A percentile compares a stretch with the other conserved stretches of the same genome.
Evolutionary conservation across 2,888 invertebrate species (phyloP).

Genomic region (Odontomyia ornata): DNA sequence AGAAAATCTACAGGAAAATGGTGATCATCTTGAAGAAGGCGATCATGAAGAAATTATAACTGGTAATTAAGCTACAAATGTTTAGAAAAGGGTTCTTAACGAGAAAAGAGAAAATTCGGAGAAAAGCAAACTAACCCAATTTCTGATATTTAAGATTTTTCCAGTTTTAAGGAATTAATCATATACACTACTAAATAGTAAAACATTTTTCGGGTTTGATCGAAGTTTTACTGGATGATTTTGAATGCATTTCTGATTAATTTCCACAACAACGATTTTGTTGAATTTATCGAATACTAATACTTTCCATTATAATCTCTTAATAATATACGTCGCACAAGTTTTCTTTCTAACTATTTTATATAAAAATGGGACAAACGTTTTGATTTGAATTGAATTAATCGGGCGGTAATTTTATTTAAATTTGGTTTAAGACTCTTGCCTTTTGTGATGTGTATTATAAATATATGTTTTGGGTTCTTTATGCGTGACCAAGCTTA

Average conservation of each 20-base stretch:
- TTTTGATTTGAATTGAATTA: conserved; percentile 11
- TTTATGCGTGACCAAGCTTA: no score
- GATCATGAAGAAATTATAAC: conserved; percentile 31
- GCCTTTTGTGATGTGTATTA: no score
- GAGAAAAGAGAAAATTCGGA: conserved; percentile 25
- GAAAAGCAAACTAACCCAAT: conserved; percentile 23
- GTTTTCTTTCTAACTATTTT: not conserved
- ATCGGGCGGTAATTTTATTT: no score
- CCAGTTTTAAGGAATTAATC: conserved; percentile 2
- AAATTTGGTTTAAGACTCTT: no score
- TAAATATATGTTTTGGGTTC: no score
- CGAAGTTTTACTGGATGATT: no score
- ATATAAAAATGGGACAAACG: not conserved
- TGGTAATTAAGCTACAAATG: conserved; percentile 36
- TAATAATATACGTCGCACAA: not conserved
- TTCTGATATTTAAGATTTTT: not conserved
- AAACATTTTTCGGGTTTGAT: no score
- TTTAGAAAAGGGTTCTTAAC: conserved; percentile 22
- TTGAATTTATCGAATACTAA: no score
- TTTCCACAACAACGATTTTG: no score
- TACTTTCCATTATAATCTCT: no score
- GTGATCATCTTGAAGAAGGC: not conserved
- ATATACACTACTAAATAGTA: no score
- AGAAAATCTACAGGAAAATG: not conserved
- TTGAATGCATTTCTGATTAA: no score